Evolutionary conservation across 2,113 vertebrate species (phyloP), one percentile per base, ranked within the genome.

Genomic region (Tupaia chinensis): DNA sequence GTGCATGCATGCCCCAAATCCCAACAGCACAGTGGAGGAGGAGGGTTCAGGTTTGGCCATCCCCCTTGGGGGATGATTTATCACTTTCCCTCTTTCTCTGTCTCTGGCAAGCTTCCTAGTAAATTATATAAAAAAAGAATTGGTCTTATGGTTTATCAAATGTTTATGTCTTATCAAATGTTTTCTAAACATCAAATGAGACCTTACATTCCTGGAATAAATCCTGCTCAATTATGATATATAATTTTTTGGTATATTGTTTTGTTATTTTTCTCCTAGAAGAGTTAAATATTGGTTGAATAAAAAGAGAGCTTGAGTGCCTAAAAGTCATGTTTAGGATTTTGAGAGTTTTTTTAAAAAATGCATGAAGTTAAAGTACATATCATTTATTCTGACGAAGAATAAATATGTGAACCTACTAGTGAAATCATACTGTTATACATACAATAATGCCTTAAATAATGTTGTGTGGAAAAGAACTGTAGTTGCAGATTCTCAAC

Each of bases 181-280:
- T 54, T 63, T 91, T 66, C 93, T 65, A 77, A 80, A 93, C 9
- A 15, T 70, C 54, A 65, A 34, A 56, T 58, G 53, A 92, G 74
- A 87, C 34, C 7, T 93, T 90, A 73, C 15, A 90, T 92, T 89
- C 76, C 56, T 89, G n/a, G 29, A 94, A 86, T 81, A 91, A 94
- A 95, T 74, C 63, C 10, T 44, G 27, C 34, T 89, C 4, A 79
- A 69, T 95, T 85, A 79, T n/a, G 79, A 82, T 86, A 25, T n/a
- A 34, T 63, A 94, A 61, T 81, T 93, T 53, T 92, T 96, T 60
- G 85, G 63, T 70, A 32, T 89, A 81, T 65, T 84, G 54, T 56
- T 73, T 82, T 25, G 56, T 80, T 23, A 25, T 84, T 94, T 91
- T 92, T 73, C 6, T 73, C 6, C 85, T 73, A 73, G 23, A 93